Evolutionary conservation across 2,888 invertebrate species (phyloP).

Genomic region (Cynaeus angustus): DNA sequence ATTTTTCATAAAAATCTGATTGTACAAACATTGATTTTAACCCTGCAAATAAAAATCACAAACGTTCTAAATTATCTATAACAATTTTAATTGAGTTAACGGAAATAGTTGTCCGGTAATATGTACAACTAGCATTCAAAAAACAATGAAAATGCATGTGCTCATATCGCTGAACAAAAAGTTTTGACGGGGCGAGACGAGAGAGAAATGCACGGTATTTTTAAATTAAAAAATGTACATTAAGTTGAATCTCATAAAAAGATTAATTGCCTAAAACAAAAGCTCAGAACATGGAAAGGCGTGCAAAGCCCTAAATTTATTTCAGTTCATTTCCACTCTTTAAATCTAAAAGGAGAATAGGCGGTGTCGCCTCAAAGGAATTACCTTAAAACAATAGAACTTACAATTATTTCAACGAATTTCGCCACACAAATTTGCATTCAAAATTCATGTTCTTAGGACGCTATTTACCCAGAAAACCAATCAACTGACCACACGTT

Average conservation of each 20-base stretch:
- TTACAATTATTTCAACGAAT: slow-evolving; percentile 55
- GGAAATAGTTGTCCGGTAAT: slow-evolving; percentile 23
- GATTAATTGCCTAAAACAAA: slow-evolving; percentile 60
- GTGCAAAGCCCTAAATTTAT: slow-evolving; percentile 60
- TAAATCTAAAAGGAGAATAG: slow-evolving; percentile 57
- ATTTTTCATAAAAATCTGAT: slow-evolving; percentile 43
- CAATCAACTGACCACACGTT: background rate
- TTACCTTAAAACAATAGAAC: slow-evolving; percentile 58
- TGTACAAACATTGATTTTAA: slow-evolving; percentile 33
- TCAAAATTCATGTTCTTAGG: slow-evolving; percentile 23
- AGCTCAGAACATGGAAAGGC: slow-evolving; percentile 58
- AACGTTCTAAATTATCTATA: slow-evolving; percentile 9
- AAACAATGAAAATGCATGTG: background rate
- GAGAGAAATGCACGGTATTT: slow-evolving; percentile 18
- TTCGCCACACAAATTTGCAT: slow-evolving; percentile 16
- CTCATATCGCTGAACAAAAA: background rate
- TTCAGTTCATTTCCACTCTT: slow-evolving; percentile 61
- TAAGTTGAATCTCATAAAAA: slow-evolving; percentile 54
- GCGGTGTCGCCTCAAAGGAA: slow-evolving; percentile 54
- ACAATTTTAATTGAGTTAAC: slow-evolving; percentile 36
- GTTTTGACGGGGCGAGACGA: no score
- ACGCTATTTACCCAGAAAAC: slow-evolving; percentile 20
- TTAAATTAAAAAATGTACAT: slow-evolving; percentile 29
- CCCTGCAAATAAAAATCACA: slow-evolving; percentile 22
- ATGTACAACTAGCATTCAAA: slow-evolving; percentile 3